A percentile compares a stretch with the other conserved stretches of the same genome.
These are phyloP conservation scores for Cerceris rybyensis DNA, from an alignment of 2,888 invertebrate genomes.

Conservation along the genomic window DNA sequence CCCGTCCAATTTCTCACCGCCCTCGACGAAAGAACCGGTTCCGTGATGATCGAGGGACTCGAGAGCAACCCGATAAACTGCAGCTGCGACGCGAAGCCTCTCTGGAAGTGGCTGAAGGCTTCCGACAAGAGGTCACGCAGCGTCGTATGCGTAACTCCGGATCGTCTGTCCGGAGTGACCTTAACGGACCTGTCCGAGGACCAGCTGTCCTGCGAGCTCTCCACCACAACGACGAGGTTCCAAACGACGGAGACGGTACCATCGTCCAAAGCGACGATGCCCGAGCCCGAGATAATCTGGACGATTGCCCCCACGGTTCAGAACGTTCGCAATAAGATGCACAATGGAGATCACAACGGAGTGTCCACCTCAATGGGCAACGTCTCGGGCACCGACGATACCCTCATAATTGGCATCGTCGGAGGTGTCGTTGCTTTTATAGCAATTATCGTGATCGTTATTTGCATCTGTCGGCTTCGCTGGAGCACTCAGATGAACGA, in stretches of 20 bases:
- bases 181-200: conserved; percentile 91
- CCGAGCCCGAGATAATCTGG: conserved; percentile 95
- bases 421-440: conserved; percentile 96
- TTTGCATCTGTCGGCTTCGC: conserved; percentile 91
- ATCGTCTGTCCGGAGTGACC: conserved; percentile 87
- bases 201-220: conserved; percentile 90
- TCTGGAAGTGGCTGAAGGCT: conserved; percentile 90
- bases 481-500: conserved; percentile 84
- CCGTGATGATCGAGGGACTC: conserved; percentile 89
- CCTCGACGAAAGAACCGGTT: conserved; percentile 91
- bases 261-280: conserved; percentile 84
- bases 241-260: conserved; percentile 80
- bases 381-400: conserved; percentile 92
- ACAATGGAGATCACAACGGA: conserved; percentile 84
- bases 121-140: conserved; percentile 71
- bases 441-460: conserved; percentile 93
- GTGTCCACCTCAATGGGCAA: conserved; percentile 83
- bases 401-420: conserved; percentile 96
- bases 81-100: conserved; percentile 91
- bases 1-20: conserved; percentile 91
- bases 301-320: conserved; percentile 89
- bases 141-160: conserved; percentile 87
- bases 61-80: conserved; percentile 92
- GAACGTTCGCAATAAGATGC: conserved; percentile 84
- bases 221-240: conserved; percentile 82